Base-by-base conservation (phyloP, 2,888 invertebrate species). In the Pterobdella sp. region DNA sequence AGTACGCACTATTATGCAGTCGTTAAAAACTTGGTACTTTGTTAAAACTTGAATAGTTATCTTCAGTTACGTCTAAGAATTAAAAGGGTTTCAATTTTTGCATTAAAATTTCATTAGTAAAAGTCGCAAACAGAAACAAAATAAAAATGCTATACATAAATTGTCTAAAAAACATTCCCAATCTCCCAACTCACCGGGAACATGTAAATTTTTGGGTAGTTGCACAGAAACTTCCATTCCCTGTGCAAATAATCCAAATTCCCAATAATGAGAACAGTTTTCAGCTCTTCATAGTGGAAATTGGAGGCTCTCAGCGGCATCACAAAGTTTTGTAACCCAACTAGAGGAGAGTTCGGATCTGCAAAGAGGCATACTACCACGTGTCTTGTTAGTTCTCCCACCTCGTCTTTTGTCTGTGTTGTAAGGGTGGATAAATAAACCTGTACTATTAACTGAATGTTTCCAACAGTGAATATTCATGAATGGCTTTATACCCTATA, bases 191-290 rank as follows among this genome's bases (percentile, higher is more conserved):
- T 75, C 60, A 78, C 78, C 72, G 76, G 74, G 83, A 99, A 88
- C 83, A 99, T 94, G 82, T 94, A 95, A 84, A 99, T 95, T 87
- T 98, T 98, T 72, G 98, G 98, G 86, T 99, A 89, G 88, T 98
- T 98, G 87, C 96, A 95, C 83, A 99, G 88, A 90, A 96, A 97
- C 87, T 97, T 97, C 98, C 98, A 99, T 86, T 99, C 98, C 82
- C 95, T 88, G 81, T 94, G 88, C 80, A 99, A 92, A 85, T 98
- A 99, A 82, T 98, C 97, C 80, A 96, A 92, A 81, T 97, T 95
- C 79, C 97, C 97, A 78, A 98, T 97, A 83, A 99, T 96, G 79
- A 99, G 96, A 79, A 98, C 96, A 85, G 97, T 96, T 86, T 98
- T 98, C 81, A 99, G 89, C 87, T 99, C 98, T 86, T 97, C 95